Evolutionary conservation across 2,888 invertebrate species (phyloP).

Genomic region (Dendrolimus pini): DNA sequence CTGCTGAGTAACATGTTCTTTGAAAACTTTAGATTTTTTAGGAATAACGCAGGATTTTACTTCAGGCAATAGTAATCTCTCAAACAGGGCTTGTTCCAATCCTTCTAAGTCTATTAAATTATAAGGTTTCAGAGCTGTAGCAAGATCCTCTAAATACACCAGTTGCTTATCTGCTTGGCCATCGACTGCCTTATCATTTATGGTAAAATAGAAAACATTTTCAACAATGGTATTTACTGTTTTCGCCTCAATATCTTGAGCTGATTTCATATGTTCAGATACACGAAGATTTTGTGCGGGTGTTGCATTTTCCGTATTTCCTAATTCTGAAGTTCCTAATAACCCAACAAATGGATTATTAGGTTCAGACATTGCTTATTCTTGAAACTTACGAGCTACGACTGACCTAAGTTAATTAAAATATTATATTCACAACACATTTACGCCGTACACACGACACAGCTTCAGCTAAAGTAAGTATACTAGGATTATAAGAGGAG

Average conservation of each 20-base stretch:
- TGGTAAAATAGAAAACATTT: slow-evolving; percentile 84
- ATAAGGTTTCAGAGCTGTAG: slow-evolving; percentile 61
- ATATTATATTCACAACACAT: neutral
- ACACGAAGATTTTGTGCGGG: slow-evolving; percentile 29
- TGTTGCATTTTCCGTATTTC: slow-evolving; percentile 27
- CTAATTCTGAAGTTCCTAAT: slow-evolving; percentile 45
- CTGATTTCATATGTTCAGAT: slow-evolving; percentile 31
- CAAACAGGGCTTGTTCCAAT: slow-evolving; percentile 87
- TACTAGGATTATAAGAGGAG: no score
- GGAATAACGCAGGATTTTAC: slow-evolving; percentile 71
- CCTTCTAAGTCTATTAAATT: slow-evolving; percentile 78
- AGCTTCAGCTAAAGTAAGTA: no score
- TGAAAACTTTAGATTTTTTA: slow-evolving; percentile 42
- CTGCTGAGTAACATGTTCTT: slow-evolving; percentile 73
- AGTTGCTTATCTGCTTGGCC: slow-evolving; percentile 55
- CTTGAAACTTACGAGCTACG: slow-evolving; percentile 5
- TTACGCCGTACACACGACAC: neutral
- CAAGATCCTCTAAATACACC: slow-evolving; percentile 81
- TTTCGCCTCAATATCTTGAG: slow-evolving; percentile 34
- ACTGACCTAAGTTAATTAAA: slow-evolving; percentile 1
- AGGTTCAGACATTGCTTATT: slow-evolving; percentile 50
- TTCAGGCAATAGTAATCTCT: slow-evolving; percentile 80
- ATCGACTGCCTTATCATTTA: slow-evolving; percentile 67
- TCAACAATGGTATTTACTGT: slow-evolving; percentile 78
- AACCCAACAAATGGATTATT: slow-evolving; percentile 65